Evolutionary conservation across 2,113 vertebrate species (phyloP), one percentile per base, ranked within the genome.

Genomic region (Rana temporaria): DNA sequence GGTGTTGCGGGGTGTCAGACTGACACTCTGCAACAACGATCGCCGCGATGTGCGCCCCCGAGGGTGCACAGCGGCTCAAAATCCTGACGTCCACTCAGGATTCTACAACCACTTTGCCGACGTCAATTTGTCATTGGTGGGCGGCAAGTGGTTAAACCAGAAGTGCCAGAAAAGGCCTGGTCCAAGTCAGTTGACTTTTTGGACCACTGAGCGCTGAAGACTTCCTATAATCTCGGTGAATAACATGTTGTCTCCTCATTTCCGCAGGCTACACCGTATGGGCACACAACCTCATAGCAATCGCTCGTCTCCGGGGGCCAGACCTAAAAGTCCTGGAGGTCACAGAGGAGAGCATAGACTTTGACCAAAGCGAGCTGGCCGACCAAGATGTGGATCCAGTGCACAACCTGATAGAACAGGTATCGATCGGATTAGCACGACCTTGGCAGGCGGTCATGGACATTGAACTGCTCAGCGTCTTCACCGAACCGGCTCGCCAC

Each of bases 241-340:
- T 48, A 48, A 48, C 12, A 48, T 12, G 12, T 48, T 48, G 42
- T 8, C 42, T 63, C 15, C 22, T 53, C 1, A 6, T 30, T 48
- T 30, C 38, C 12, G 6, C 42, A 99, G 98, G 97, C 90, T 99
- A 99, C 91, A 98, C 95, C 0, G 94, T 99, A 78, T 99, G 97
- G 97, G 96, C 97, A 78, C 97, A 99, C 90, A 99, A 99, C 87
- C 92, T 99, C 84, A 97, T 99, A 84, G 98, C 98, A 89, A 97
- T 99, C 84, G 97, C 98, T 85, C 96, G 98, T 34, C 96, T 99
- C 88, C 96, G 97, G 79, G 97, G 97, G 89, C 96, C 96, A 88
- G 95, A 96, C 87, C 93, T 99, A 32, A 96, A 95, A 85, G 90
- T 97, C 79, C 94, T 99, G 81, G 95, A 96, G 30, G 96, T 99